Evolutionary conservation across 2,797 vertebrate genomes (phyloP).

Genomic region (Acrossocheilus fasciatus): DNA sequence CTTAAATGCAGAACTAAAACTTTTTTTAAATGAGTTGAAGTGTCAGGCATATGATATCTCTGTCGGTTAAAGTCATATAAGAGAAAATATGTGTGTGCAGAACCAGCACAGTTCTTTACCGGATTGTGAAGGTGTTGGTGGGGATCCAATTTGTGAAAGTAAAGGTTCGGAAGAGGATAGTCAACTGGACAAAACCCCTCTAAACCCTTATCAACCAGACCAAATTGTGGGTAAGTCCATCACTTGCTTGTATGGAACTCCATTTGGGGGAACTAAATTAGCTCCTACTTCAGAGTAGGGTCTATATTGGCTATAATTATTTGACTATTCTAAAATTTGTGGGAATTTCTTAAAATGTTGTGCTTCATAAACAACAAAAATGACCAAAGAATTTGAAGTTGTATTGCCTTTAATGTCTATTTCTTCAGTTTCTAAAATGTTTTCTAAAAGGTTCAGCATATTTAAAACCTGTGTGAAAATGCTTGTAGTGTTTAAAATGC

Average conservation of each 20-base stretch:
- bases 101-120: conserved; percentile 48
- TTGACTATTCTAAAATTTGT: background rate
- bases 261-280: background rate
- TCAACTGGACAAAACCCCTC: conserved; percentile 38
- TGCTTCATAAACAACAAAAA: background rate
- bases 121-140: conserved; percentile 56
- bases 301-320: background rate
- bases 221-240: conserved; percentile 61
- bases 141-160: conserved; percentile 51
- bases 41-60: background rate
- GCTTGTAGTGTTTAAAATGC: background rate
- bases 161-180: conserved; percentile 44
- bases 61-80: background rate
- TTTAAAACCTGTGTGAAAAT: background rate
- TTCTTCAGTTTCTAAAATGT: background rate
- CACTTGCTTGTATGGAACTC: background rate
- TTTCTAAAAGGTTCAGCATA: too few species aligned
- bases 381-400: background rate
- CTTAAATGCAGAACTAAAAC: background rate
- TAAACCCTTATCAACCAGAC: conserved; percentile 61
- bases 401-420: background rate
- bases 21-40: background rate
- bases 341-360: too few species aligned
- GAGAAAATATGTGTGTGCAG: conserved; percentile 29
- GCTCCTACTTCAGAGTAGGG: background rate